Evolutionary conservation across 2,113 vertebrate genomes (phyloP).

Genomic region (Rhegmatorhina hoffmannsi): DNA sequence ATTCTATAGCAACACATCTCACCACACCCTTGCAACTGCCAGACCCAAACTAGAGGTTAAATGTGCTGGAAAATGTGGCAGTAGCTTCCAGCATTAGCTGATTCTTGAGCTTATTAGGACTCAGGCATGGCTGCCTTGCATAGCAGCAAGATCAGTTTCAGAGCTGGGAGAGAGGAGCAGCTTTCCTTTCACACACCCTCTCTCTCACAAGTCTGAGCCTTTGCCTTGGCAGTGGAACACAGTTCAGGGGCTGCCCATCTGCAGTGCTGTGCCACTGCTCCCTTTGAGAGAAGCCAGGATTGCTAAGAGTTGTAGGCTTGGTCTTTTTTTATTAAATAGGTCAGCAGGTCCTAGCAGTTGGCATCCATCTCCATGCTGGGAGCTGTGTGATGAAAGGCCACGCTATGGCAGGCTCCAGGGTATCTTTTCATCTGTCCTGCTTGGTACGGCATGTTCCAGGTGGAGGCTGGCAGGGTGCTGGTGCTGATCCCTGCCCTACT

Average conservation of each 20-base stretch:
- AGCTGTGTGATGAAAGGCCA: conserved; percentile 46
- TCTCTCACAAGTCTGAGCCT: conserved; percentile 5
- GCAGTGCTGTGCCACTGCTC: background rate
- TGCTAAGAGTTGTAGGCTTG: background rate
- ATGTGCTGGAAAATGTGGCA: background rate
- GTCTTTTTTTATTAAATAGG: conserved; percentile 18
- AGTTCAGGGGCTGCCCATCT: background rate
- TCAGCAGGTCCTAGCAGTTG: conserved; percentile 26
- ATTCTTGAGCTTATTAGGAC: background rate
- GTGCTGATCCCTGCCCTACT: background rate
- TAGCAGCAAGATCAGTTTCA: background rate
- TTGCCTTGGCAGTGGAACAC: background rate
- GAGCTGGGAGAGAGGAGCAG: background rate
- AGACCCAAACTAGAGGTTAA: conserved; percentile 9
- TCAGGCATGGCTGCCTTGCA: background rate
- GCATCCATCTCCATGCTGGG: background rate
- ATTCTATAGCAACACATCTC: background rate
- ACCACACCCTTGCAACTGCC: background rate
- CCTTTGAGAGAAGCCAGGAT: background rate
- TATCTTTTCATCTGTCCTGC: conserved; percentile 56
- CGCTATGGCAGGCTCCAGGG: conserved; percentile 32
- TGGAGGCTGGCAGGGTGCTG: conserved; percentile 25
- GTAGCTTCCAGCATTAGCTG: background rate
- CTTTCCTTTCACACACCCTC: background rate
- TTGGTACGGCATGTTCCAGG: conserved; percentile 49